Evolutionary conservation across 1,140 invertebrate species (phyloP).

Genomic region (Acromyrmex heyeri): DNA sequence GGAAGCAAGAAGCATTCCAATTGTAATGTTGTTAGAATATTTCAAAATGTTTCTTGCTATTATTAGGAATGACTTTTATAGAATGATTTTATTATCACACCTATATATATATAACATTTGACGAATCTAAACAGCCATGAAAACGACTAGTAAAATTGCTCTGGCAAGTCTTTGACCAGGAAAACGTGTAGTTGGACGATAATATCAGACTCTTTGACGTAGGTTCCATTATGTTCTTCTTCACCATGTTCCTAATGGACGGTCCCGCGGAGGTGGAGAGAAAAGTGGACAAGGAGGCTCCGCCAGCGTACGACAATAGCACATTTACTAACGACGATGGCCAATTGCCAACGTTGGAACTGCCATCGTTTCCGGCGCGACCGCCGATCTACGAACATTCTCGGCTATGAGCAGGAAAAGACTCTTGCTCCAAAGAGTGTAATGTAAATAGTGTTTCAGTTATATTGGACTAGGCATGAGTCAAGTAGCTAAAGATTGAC

Average conservation of each 20-base stretch:
- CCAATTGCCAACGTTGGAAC: constrained; percentile 78
- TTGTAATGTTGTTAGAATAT: too few relatives aligned
- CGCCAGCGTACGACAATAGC: constrained; percentile 85
- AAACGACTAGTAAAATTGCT: background rate
- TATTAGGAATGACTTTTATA: background rate
- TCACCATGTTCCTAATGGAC: constrained; percentile 91
- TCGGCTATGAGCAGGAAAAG: constrained; percentile 49
- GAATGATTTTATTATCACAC: background rate
- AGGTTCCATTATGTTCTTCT: constrained; percentile 91
- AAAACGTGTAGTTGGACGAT: background rate
- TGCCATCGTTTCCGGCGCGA: constrained; percentile 80
- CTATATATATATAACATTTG: background rate
- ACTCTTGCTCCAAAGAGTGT: background rate
- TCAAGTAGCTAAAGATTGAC: background rate
- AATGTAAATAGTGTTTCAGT: constrained; percentile 59
- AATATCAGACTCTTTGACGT: constrained; percentile 58
- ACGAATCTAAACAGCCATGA: background rate
- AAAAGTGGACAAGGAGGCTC: constrained; percentile 35
- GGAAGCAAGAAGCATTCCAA: too few relatives aligned
- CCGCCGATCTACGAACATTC: constrained; percentile 72
- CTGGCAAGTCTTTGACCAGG: background rate
- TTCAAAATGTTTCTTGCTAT: too few relatives aligned
- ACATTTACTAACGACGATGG: constrained; percentile 86
- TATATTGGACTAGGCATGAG: background rate
- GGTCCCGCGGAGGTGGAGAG: constrained; percentile 83